Conservation (phyloP, 2,113 vertebrate genomes). For the Clarias magur region DNA sequence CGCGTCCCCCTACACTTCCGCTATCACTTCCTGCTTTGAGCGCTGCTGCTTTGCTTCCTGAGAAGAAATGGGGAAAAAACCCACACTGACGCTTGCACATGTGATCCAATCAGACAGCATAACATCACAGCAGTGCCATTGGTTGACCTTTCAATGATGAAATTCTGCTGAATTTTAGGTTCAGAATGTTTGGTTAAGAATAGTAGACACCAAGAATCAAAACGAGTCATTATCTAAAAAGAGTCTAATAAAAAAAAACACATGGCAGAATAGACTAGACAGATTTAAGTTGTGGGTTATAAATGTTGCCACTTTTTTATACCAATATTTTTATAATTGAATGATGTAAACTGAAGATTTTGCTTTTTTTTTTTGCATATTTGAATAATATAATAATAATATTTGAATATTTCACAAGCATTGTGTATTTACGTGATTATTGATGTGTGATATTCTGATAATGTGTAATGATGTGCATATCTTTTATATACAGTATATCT, state of each 20-base stretch:
- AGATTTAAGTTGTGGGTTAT: background rate
- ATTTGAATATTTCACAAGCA: background rate
- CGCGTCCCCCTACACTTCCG: slow-evolving; percentile 32
- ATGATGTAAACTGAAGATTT: background rate
- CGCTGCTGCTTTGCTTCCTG: slow-evolving; percentile 60
- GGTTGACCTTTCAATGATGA: slow-evolving; percentile 32
- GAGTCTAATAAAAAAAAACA: background rate
- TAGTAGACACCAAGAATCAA: background rate
- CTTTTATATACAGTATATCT: too few species aligned
- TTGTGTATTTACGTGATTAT: too few species aligned
- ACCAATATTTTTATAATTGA: background rate
- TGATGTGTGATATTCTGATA: too few species aligned
- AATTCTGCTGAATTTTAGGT: background rate
- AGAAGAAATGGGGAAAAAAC: slow-evolving; percentile 61
- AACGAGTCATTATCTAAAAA: background rate
- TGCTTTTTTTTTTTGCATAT: background rate
- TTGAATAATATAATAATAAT: too few species aligned
- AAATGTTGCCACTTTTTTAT: background rate
- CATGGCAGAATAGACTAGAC: background rate
- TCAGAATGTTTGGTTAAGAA: background rate
- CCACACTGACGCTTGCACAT: background rate
- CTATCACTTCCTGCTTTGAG: slow-evolving; percentile 54
- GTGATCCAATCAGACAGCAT: slow-evolving; percentile 60
- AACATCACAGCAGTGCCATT: slow-evolving; percentile 36
- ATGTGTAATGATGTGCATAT: too few species aligned